A percentile compares a stretch with the other conserved stretches of the same genome.
Evolutionary conservation across 2,113 vertebrate genomes (phyloP).

Genomic region (Barnardius zonarius): DNA sequence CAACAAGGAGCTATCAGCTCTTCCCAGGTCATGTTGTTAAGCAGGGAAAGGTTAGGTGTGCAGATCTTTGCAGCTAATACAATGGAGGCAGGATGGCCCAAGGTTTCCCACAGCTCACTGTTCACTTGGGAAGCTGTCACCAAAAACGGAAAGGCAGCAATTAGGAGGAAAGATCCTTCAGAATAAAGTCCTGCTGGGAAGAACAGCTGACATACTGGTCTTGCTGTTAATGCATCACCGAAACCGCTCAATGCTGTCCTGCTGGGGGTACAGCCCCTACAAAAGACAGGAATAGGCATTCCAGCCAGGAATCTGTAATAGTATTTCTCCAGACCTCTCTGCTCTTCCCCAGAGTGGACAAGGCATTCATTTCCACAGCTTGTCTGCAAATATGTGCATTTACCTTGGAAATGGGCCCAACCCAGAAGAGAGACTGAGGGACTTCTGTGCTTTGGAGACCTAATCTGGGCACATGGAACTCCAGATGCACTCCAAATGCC

Average conservation of each 20-base stretch:
- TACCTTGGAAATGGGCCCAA: constrained; percentile 15
- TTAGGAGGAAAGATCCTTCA: neutral
- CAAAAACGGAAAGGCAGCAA: neutral
- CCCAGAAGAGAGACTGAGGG: neutral
- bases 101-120: neutral
- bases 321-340: neutral
- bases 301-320: constrained; percentile 15
- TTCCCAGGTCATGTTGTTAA: neutral
- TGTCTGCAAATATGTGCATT: neutral
- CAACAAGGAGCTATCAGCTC: neutral
- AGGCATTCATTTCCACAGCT: neutral
- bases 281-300: neutral
- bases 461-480: neutral
- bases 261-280: neutral
- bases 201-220: neutral
- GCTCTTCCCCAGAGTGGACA: neutral
- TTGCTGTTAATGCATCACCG: neutral
- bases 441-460: neutral
- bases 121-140: neutral
- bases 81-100: neutral
- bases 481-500: neutral
- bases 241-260: neutral
- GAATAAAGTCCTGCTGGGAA: neutral
- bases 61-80: neutral
- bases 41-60: neutral